These are phyloP conservation scores for Squalus acanthias DNA, from an alignment of 2,797 vertebrate genomes.

Conservation along the genomic window DNA sequence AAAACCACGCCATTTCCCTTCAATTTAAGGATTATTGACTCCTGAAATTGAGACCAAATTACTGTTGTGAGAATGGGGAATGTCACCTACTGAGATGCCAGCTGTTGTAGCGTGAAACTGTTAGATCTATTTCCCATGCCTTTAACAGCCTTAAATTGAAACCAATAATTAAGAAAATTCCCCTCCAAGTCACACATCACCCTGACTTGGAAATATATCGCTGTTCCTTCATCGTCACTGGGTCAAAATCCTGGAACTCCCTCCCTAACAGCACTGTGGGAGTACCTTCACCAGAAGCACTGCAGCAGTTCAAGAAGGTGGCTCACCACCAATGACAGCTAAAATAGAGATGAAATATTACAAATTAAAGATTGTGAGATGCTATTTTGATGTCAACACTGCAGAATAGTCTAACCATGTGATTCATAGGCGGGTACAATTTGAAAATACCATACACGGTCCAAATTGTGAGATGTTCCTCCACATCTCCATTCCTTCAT, in stretches of 20 bases:
- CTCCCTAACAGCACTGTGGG: too few relatives aligned
- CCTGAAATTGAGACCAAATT: background rate
- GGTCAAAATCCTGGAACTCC: too few relatives aligned
- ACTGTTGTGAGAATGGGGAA: background rate
- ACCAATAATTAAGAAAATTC: background rate
- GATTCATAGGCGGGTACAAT: background rate
- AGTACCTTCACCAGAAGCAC: too few relatives aligned
- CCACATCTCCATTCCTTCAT: background rate
- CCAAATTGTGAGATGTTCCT: background rate
- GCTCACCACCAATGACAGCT: background rate
- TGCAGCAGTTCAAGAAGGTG: too few relatives aligned
- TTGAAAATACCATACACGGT: background rate
- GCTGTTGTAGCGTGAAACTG: background rate
- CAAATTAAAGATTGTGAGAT: background rate
- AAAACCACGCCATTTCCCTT: background rate
- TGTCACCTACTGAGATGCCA: background rate
- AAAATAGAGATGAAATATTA: background rate
- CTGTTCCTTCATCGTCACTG: too few relatives aligned
- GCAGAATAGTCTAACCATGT: background rate
- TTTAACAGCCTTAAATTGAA: background rate
- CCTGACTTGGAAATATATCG: too few relatives aligned
- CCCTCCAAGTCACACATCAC: too few relatives aligned
- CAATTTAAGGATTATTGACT: background rate
- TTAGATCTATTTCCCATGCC: background rate
- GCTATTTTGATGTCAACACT: background rate